A percentile compares a stretch with the other conserved stretches of the same genome.
Evolutionary conservation across 2,797 vertebrate species (phyloP).

Genomic region (Enteromius anoplus): DNA sequence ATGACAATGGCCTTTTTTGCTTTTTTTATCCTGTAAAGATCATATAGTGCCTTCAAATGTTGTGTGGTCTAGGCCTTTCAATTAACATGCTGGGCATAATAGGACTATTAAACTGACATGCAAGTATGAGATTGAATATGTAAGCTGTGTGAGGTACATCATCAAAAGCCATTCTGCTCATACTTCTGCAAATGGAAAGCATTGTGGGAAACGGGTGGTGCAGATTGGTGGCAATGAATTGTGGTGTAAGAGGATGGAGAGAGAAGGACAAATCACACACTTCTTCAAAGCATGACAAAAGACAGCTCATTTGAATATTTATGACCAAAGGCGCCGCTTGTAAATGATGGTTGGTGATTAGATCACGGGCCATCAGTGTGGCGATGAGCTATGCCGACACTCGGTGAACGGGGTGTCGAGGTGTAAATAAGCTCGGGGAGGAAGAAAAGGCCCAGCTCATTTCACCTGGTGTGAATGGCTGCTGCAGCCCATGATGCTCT

Average conservation of each 20-base stretch:
- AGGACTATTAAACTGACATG: slow-evolving; percentile 78
- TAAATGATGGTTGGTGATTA: slow-evolving; percentile 72
- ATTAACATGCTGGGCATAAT: slow-evolving; percentile 78
- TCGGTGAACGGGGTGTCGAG: slow-evolving; percentile 45
- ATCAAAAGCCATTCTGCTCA: slow-evolving; percentile 62
- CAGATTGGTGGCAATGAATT: slow-evolving; percentile 70
- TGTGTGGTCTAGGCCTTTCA: slow-evolving; percentile 74
- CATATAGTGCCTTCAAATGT: slow-evolving; percentile 74
- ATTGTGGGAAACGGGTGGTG: slow-evolving; percentile 61
- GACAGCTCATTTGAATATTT: slow-evolving; percentile 80
- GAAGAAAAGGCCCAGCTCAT: slow-evolving; percentile 42
- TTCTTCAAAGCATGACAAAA: slow-evolving; percentile 68
- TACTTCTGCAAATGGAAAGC: slow-evolving; percentile 68
- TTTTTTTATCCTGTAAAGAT: slow-evolving; percentile 67
- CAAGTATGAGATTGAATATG: slow-evolving; percentile 72
- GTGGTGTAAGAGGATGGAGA: slow-evolving; percentile 65
- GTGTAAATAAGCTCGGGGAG: slow-evolving; percentile 52
- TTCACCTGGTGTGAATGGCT: slow-evolving; percentile 30
- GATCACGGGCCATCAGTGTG: slow-evolving; percentile 64
- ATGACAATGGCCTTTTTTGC: slow-evolving; percentile 62
- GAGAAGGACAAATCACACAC: slow-evolving; percentile 51
- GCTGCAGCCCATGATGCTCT: not conserved
- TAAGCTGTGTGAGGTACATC: slow-evolving; percentile 60
- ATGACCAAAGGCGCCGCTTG: slow-evolving; percentile 65
- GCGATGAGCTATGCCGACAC: slow-evolving; percentile 63